Base-by-base conservation (phyloP, 2,888 invertebrate species). In the Furcula furcula region DNA sequence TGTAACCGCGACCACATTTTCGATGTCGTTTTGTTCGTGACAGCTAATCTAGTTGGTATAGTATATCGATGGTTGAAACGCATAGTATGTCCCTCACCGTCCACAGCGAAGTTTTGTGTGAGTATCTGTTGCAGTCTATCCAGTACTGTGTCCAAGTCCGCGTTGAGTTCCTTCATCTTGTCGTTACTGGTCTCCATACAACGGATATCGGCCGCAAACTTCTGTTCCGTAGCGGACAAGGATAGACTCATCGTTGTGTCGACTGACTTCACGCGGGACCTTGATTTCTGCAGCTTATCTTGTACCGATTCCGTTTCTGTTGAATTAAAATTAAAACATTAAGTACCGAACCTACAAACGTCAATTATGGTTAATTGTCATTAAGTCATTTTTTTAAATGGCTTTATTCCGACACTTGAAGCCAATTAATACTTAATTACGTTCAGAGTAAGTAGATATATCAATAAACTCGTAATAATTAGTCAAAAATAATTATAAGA, bases 81-180 rank as follows among this genome's bases (percentile, higher is more conserved):
- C n/a, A n/a, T n/a, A n/a, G n/a, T n/a, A n/a, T n/a, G 18, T 4
- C 4, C 44, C 69, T 75, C 59, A 91, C 92, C 92, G 54, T 93
- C 92, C 38, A 92, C 77, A 36, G 91, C 86, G 55, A 92, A 92
- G 65, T 93, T 93, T 50, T 92, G 91, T 0, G 92, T 92, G 32
- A 94, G 75, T 76, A 94, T 93, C 73, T 93, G 92, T 69, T 94
- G 93, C 47, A 94, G 75, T 45, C 93, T 89, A 18, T 92, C 93
- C 31, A 94, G 65, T 11, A 93, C 94, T 2, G 92, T 91, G 61
- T 94, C 93, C 3, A 94, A 67, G 61, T 93, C 93, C 0, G 91
- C 92, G 51, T 92, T 92, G 30, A 92, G 84, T 21, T 90, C 89
- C 50, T 76, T 76, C 73, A 89, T 86, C 53, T 84, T 84, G 56